Conservation (phyloP, 2,888 invertebrate species). For the Physocephala rufipes region DNA sequence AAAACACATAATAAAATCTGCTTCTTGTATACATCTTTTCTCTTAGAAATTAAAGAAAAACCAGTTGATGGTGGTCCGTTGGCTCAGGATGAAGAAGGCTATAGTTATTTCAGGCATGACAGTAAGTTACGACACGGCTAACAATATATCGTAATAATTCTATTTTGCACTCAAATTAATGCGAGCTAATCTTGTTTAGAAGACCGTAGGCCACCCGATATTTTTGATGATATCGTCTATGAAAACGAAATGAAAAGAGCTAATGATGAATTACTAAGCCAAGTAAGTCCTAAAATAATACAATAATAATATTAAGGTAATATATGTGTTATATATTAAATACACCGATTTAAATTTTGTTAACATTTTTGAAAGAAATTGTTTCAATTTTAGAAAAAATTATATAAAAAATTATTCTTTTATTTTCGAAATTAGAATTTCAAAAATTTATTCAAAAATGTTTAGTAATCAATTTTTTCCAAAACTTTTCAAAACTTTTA, state of each 20-base stretch:
- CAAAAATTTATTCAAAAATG: no score
- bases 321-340: not conserved
- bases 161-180: not conserved
- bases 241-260: conserved; percentile 62
- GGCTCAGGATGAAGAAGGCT: conserved; percentile 46
- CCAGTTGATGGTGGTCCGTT: conserved; percentile 52
- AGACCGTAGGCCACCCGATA: conserved; percentile 21
- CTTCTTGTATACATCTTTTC: conserved; percentile 1
- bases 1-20: conserved; percentile 18
- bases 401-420: not conserved
- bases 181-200: not conserved
- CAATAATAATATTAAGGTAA: not conserved
- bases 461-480: not conserved
- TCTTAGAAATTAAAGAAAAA: conserved; percentile 57
- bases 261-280: conserved; percentile 62
- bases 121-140: not conserved
- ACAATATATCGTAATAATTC: not conserved
- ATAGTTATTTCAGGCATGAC: not conserved
- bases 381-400: not conserved
- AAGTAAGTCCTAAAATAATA: conserved; percentile 54
- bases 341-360: not conserved
- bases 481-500: conserved; percentile 17
- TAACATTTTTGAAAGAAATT: not conserved
- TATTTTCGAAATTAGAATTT: no score
- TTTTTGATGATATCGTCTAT: conserved; percentile 52